Conservation (phyloP, 2,113 vertebrate species). For the Grantiella picta region DNA sequence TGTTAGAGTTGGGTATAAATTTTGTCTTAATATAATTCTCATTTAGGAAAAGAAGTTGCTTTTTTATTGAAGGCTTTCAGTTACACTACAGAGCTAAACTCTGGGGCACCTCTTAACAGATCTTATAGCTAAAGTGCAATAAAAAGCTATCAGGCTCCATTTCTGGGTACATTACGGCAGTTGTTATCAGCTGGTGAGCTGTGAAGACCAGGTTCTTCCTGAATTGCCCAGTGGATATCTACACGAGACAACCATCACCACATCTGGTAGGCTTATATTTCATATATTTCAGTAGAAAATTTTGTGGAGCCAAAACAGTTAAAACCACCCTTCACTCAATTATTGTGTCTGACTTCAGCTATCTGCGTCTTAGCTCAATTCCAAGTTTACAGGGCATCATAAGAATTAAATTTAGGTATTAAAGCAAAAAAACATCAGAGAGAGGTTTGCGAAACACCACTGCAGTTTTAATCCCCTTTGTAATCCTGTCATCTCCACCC, state of each 20-base stretch:
- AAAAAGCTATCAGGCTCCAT: neutral
- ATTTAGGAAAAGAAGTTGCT: neutral
- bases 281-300: neutral
- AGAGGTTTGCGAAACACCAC: neutral
- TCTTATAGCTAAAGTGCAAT: neutral
- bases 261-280: neutral
- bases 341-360: neutral
- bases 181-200: neutral
- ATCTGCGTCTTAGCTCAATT: neutral
- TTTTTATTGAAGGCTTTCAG: neutral
- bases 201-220: neutral
- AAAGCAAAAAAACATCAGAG: neutral
- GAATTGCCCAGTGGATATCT: neutral
- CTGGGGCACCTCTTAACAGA: neutral
- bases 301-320: neutral
- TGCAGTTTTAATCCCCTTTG: neutral
- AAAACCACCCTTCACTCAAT: neutral
- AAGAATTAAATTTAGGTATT: neutral
- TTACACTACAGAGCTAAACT: neutral
- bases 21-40: neutral
- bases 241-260: neutral
- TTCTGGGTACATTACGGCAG: neutral
- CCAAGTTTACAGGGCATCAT: neutral
- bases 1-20: neutral
- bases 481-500: neutral